Conservation (phyloP, 2,113 vertebrate genomes). For the Lagopus muta region DNA sequence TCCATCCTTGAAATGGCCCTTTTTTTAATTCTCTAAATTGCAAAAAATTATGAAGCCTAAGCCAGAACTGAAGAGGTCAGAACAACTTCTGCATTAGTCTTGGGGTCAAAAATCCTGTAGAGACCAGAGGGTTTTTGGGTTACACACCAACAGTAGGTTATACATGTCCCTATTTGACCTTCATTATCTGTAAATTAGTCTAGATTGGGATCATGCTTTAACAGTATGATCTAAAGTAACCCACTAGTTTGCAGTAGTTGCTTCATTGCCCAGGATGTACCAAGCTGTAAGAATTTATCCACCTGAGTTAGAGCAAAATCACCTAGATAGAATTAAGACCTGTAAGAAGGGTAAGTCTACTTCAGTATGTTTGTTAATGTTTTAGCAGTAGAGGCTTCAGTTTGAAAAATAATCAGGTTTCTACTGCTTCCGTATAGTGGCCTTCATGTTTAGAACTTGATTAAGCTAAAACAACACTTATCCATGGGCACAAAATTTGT, state of each 20-base stretch:
- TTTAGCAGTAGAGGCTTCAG: not conserved
- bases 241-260: not conserved
- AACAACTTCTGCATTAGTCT: not conserved
- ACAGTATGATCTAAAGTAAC: not conserved
- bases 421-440: not conserved
- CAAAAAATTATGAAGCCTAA: not conserved
- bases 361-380: not conserved
- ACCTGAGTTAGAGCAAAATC: not conserved
- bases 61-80: not conserved
- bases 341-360: not conserved
- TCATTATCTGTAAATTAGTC: not conserved
- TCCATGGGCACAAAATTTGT: not conserved
- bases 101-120: not conserved
- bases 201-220: not conserved
- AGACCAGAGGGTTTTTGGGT: not conserved
- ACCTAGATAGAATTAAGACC: not conserved
- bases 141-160: not conserved
- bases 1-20: not conserved
- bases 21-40: not conserved
- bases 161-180: not conserved
- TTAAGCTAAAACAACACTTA: not conserved
- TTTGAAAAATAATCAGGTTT: not conserved
- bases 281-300: not conserved
- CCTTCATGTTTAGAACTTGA: not conserved
- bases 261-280: not conserved